Conservation (phyloP, 2,888 invertebrate species). For the Protodeltote pygarga region DNA sequence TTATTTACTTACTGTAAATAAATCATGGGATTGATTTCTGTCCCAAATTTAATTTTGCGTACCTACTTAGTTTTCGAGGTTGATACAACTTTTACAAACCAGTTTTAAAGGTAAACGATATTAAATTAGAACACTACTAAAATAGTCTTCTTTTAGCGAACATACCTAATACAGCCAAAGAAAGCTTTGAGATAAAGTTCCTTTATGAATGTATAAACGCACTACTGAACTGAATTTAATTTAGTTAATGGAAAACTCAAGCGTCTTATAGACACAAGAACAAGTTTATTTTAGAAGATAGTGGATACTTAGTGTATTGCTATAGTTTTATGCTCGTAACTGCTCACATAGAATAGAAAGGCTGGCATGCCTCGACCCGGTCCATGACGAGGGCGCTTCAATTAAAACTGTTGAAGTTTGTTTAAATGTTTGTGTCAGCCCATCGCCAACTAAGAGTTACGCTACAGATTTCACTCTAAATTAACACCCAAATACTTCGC, state of each 20-base stretch:
- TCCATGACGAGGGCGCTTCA: slow-evolving; percentile 74
- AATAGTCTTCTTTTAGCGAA: slow-evolving; percentile 14
- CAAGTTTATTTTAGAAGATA: slow-evolving; percentile 39
- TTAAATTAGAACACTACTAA: not conserved
- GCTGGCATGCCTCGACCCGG: slow-evolving; percentile 45
- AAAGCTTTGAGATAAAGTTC: slow-evolving; percentile 48
- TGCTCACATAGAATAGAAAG: slow-evolving; percentile 49
- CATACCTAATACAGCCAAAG: slow-evolving; percentile 32
- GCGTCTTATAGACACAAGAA: slow-evolving; percentile 30
- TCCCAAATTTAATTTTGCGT: no score
- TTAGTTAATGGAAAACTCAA: slow-evolving; percentile 65
- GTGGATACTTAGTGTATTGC: slow-evolving; percentile 29
- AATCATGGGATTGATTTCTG: no score
- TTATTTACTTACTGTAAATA: slow-evolving; percentile 1
- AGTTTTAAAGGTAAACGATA: not conserved
- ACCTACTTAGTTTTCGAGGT: no score
- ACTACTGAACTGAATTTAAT: slow-evolving; percentile 62
- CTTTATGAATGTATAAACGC: slow-evolving; percentile 57
- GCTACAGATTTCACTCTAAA: slow-evolving; percentile 62
- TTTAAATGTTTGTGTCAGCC: slow-evolving; percentile 79
- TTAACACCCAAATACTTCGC: slow-evolving; percentile 52
- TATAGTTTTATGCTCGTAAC: slow-evolving; percentile 55
- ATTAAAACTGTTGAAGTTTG: slow-evolving; percentile 82
- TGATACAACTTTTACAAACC: no score
- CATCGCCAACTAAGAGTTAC: slow-evolving; percentile 61